A percentile compares a stretch with the other conserved stretches of the same genome.
Evolutionary conservation across 2,797 vertebrate species (phyloP).

Genomic region (Ara ararauna): DNA sequence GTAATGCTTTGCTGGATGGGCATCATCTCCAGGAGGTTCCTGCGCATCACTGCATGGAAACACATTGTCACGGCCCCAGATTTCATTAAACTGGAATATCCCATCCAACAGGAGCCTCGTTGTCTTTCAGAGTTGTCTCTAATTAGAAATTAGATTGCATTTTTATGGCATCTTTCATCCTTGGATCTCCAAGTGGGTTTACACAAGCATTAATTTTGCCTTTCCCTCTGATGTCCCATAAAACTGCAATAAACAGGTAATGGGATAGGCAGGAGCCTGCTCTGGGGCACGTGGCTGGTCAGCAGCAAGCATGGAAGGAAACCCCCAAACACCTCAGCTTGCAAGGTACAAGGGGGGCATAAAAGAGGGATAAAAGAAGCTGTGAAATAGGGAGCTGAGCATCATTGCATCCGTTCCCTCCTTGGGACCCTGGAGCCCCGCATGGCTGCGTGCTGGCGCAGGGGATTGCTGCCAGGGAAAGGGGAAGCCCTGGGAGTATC

Average conservation of each 20-base stretch:
- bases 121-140: constrained; percentile 43
- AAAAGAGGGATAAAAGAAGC: neutral
- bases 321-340: neutral
- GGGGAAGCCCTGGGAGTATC: neutral
- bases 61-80: accelerated
- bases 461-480: neutral
- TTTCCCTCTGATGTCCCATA: neutral
- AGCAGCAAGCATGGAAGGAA: neutral
- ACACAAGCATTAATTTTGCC: constrained; percentile 40
- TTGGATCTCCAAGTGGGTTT: constrained; percentile 40
- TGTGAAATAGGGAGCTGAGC: accelerated
- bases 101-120: neutral
- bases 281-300: neutral
- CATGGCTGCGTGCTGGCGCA: accelerated
- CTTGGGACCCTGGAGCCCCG: accelerated
- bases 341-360: no score
- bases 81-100: constrained; percentile 25
- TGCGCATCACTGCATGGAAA: accelerated
- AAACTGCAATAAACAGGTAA: neutral
- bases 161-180: constrained; percentile 54
- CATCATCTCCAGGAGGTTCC: neutral
- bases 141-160: constrained; percentile 59
- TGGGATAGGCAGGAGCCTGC: neutral
- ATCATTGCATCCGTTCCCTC: accelerated
- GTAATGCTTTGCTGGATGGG: accelerated